Base-by-base conservation (phyloP, 2,113 vertebrate genomes). In the Apistogramma diplotaenia region DNA sequence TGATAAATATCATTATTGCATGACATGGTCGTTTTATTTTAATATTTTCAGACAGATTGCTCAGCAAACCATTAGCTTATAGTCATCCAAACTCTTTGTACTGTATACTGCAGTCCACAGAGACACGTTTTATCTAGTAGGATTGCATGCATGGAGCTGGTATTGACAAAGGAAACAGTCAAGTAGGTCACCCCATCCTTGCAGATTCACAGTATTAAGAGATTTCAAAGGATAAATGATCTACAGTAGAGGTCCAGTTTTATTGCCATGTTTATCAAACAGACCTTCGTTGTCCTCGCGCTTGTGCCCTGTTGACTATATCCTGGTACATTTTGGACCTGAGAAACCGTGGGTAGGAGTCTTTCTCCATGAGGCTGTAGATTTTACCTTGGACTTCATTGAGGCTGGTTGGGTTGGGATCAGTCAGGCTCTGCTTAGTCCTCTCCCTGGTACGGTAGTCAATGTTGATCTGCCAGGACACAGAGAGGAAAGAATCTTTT, bases 331-430 rank as follows among this genome's bases (percentile, higher is more conserved):
- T 96, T 94, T 98, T 97, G 84, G 98, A 99, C 90, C 97, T 96
- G 93, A 99, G 95, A 94, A 99, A 99, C 83, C 98, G 95, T 71
- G 97, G 97, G 79, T 99, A 99, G 55, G 97, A 99, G 96, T 99
- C 98, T 89, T 98, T 99, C 94, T 99, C 98, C 98, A 99, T 99
- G 86, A 99, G 96, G 91, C 97, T 96, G 95, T 96, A 96, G 76
- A 99, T 95, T 94, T 97, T 97, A 49, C 96, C 95, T 83, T 99
- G 98, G 43, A 97, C 96, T 87, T 98, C 96, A 56, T 97, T 96
- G 85, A 99, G 96, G 92, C 96, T 97, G 79, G 95, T 95, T 23
- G 96, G 93, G 25, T 96, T 95, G 1, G 98, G 98, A 60, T 99
- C 97, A 81, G 95, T 94, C 88, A 99, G 94, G n/a, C 96, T 96